Evolutionary conservation across 2,888 invertebrate species (phyloP).

Genomic region (Hydriomena furcata): DNA sequence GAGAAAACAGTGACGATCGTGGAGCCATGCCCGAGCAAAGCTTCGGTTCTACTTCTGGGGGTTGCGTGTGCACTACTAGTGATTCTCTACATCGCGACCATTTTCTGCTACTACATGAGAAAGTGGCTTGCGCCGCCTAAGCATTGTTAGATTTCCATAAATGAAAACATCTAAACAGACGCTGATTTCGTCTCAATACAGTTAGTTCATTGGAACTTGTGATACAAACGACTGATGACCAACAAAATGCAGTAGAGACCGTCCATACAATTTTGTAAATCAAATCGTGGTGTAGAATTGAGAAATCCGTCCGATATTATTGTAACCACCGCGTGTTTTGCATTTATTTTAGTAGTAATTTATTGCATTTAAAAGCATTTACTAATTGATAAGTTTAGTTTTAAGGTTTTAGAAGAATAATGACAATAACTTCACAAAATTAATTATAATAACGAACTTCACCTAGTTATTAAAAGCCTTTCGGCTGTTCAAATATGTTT

Average conservation of each 20-base stretch:
- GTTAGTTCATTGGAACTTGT: slow-evolving; percentile 58
- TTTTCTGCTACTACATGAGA: slow-evolving; percentile 96
- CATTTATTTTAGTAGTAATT: slow-evolving; percentile 70
- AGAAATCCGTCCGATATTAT: slow-evolving; percentile 47
- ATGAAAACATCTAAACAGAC: slow-evolving; percentile 19
- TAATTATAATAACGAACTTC: not conserved
- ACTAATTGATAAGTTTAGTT: slow-evolving; percentile 43
- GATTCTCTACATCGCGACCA: slow-evolving; percentile 94
- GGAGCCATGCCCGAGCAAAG: slow-evolving; percentile 95
- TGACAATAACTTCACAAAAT: slow-evolving; percentile 21
- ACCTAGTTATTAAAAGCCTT: slow-evolving; percentile 1
- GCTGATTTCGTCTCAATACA: slow-evolving; percentile 28
- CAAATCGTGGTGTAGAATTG: slow-evolving; percentile 53
- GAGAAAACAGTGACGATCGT: slow-evolving; percentile 95
- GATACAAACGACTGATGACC: slow-evolving; percentile 73
- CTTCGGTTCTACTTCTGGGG: slow-evolving; percentile 94
- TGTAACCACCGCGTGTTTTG: slow-evolving; percentile 77
- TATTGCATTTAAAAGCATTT: slow-evolving; percentile 78
- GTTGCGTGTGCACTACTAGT: slow-evolving; percentile 95
- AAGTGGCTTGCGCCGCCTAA: slow-evolving; percentile 95
- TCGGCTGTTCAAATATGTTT: not conserved
- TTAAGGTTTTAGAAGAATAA: slow-evolving; percentile 27
- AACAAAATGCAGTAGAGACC: slow-evolving; percentile 51
- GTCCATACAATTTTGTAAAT: slow-evolving; percentile 52
- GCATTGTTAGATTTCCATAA: slow-evolving; percentile 80